phyloP scores from a whole-genome alignment of 2,113 vertebrate genomes.

The Takifugu bimaculatus region DNA sequence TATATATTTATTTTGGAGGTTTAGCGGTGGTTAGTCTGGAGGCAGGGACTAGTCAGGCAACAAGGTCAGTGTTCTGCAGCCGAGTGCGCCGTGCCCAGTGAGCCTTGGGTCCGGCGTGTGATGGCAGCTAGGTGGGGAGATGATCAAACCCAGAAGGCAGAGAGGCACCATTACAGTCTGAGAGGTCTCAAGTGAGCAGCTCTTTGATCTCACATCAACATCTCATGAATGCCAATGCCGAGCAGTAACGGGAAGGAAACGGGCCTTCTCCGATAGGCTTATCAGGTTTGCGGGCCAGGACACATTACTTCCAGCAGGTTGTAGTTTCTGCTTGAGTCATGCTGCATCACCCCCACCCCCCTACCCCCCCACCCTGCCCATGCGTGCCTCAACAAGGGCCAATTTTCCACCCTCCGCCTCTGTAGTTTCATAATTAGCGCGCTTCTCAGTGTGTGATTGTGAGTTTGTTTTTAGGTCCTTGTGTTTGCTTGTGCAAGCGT shows the following conservation, averaged over 20 bases:
- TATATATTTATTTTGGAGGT: constrained; percentile 73
- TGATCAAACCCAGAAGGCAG: constrained; percentile 60
- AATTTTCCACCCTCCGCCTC: constrained; percentile 62
- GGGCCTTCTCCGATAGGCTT: constrained; percentile 42
- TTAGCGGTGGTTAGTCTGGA: constrained; percentile 59
- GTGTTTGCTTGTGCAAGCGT: constrained; percentile 24
- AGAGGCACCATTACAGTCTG: constrained; percentile 47
- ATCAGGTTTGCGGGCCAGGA: constrained; percentile 55
- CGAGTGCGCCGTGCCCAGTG: constrained; percentile 24
- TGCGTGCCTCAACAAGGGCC: constrained; percentile 56
- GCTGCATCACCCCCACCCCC: constrained; percentile 61
- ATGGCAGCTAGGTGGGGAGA: constrained; percentile 53
- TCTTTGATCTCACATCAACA: constrained; percentile 66
- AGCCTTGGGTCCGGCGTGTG: constrained; percentile 37
- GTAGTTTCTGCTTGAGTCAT: constrained; percentile 60
- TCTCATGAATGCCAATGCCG: constrained; percentile 61
- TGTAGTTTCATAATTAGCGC: constrained; percentile 65
- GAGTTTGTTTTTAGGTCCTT: constrained; percentile 48
- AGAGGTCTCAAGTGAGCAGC: constrained; percentile 55
- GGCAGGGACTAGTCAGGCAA: constrained; percentile 27
- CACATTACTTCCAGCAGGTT: constrained; percentile 59
- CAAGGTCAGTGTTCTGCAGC: constrained; percentile 26
- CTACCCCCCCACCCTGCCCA: background rate
- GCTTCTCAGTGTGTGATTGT: constrained; percentile 59
- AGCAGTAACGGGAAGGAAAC: constrained; percentile 41